phyloP scores from a whole-genome alignment of 2,888 invertebrate species.

The Caenorhabditis zanzibari region DNA sequence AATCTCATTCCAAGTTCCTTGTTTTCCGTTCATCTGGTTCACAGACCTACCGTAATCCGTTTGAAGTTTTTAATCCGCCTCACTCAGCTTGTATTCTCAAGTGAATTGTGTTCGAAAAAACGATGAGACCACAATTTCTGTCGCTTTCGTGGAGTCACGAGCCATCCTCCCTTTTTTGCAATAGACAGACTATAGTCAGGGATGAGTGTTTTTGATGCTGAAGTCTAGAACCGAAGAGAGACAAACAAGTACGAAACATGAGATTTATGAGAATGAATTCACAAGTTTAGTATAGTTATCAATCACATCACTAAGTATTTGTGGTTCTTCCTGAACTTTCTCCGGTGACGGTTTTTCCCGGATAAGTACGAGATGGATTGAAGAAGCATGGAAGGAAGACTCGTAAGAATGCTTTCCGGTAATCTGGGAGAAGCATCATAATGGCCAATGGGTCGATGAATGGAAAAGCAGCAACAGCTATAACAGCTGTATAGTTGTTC shows the following conservation, averaged over 20 bases:
- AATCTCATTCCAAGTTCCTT: neutral
- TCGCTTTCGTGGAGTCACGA: conserved; percentile 17
- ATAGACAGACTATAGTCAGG: neutral
- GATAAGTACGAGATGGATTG: conserved; percentile 18
- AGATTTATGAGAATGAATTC: neutral
- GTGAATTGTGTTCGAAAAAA: conserved; percentile 3
- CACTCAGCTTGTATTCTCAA: conserved; percentile 15
- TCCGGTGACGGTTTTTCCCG: conserved; percentile 18
- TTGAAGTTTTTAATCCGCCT: conserved; percentile 10
- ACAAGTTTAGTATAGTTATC: neutral
- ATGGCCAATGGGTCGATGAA: conserved; percentile 60
- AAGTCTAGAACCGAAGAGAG: neutral
- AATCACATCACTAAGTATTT: neutral
- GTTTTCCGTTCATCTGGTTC: conserved; percentile 7
- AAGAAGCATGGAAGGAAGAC: conserved; percentile 22
- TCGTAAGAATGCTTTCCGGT: conserved; percentile 31
- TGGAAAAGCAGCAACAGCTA: conserved; percentile 55
- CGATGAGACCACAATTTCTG: conserved; percentile 10
- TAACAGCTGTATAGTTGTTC: conserved; percentile 56
- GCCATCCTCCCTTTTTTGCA: conserved; percentile 6
- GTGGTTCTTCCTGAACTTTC: conserved; percentile 30
- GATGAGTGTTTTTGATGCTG: neutral
- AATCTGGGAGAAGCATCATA: conserved; percentile 51
- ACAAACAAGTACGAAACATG: neutral
- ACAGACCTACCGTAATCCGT: neutral